These are phyloP conservation scores for Mimas tiliae DNA, from an alignment of 2,888 invertebrate species.

Conservation along the genomic window DNA sequence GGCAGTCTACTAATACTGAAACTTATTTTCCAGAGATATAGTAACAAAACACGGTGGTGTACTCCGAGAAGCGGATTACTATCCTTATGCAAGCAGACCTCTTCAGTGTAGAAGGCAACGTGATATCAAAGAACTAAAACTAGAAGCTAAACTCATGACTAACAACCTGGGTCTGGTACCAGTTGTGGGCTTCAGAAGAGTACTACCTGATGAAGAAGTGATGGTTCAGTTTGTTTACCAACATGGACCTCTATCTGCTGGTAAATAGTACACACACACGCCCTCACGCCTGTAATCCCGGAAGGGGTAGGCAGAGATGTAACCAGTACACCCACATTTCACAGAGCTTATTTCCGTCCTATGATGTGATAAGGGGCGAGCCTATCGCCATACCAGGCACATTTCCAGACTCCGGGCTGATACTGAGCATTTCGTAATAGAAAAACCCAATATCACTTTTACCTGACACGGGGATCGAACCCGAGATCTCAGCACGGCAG, in stretches of 20 bases:
- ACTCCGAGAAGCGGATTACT: constrained; percentile 5
- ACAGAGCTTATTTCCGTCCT: too few relatives aligned
- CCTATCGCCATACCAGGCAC: too few relatives aligned
- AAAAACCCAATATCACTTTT: too few relatives aligned
- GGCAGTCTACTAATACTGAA: too few relatives aligned
- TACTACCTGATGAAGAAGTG: not conserved
- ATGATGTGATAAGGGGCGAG: too few relatives aligned
- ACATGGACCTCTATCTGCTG: constrained; percentile 13
- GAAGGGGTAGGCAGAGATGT: too few relatives aligned
- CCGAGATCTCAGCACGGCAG: too few relatives aligned
- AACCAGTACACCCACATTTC: too few relatives aligned
- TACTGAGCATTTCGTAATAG: too few relatives aligned
- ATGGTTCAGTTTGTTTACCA: not conserved
- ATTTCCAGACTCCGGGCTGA: too few relatives aligned
- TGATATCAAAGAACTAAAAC: not conserved
- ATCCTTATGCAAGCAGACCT: not conserved
- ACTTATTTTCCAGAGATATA: not conserved
- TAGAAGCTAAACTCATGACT: not conserved
- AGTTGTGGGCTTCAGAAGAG: constrained; percentile 10
- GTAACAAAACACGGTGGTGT: not conserved
- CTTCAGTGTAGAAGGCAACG: not conserved
- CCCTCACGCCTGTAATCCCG: too few relatives aligned
- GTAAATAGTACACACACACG: not conserved
- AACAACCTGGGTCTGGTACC: not conserved
- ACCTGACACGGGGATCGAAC: too few relatives aligned